These are phyloP conservation scores for Tokudaia tokunoshimensis DNA, from an alignment of 2,797 vertebrate species.

Conservation along the genomic window DNA sequence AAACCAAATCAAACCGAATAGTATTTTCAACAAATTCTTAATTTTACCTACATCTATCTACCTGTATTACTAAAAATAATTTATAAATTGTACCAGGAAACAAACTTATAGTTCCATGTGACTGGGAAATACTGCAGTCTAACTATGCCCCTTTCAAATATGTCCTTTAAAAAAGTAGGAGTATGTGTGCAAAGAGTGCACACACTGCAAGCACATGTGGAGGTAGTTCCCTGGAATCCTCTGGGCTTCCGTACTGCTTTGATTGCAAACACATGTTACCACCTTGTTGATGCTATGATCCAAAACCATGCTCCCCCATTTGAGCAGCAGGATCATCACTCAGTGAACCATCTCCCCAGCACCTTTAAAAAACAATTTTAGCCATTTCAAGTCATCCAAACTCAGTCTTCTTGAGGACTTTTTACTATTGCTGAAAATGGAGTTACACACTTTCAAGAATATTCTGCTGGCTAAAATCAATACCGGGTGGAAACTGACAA, in stretches of 20 bases:
- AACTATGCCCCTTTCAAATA: background rate
- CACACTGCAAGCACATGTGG: background rate
- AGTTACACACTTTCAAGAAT: background rate
- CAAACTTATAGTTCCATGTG: background rate
- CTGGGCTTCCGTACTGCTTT: no score
- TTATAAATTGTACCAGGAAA: background rate
- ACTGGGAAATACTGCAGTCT: background rate
- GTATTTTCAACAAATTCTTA: background rate
- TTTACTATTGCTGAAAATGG: background rate
- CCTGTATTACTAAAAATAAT: background rate
- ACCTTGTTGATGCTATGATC: background rate
- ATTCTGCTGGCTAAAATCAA: background rate
- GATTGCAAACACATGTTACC: background rate
- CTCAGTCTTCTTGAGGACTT: background rate
- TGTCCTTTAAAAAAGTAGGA: background rate
- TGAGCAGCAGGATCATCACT: background rate
- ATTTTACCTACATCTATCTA: background rate
- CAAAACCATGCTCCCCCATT: background rate
- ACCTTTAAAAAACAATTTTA: background rate
- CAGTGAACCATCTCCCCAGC: no score
- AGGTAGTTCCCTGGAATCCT: background rate
- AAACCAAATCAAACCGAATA: background rate
- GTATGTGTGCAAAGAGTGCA: background rate
- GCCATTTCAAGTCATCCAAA: background rate
- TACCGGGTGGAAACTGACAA: background rate